Conservation (phyloP, 2,113 vertebrate genomes). For the Saimiri boliviensis region DNA sequence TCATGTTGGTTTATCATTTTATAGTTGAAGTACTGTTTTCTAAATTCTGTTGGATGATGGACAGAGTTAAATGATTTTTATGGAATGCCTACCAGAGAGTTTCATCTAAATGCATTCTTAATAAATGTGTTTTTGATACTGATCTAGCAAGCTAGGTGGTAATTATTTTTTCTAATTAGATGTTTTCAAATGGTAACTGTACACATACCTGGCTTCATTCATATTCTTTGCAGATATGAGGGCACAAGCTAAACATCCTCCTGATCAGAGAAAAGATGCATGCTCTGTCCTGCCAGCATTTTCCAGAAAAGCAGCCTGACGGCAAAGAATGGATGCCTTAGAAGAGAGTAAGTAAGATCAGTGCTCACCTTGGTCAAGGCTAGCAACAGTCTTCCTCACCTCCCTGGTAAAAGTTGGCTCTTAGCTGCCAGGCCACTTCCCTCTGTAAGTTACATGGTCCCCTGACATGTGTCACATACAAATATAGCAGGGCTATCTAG, state of each 20-base stretch:
- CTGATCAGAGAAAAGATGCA: neutral
- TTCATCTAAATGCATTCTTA: neutral
- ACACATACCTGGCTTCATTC: neutral
- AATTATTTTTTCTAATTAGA: neutral
- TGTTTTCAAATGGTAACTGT: slow-evolving; percentile 15
- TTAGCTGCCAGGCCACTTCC: neutral
- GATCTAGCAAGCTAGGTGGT: neutral
- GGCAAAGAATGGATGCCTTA: neutral
- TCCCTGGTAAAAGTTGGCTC: too few species aligned
- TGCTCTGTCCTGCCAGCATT: neutral
- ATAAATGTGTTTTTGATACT: slow-evolving; percentile 10
- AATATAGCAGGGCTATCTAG: neutral
- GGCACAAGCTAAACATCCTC: neutral
- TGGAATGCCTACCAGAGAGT: neutral
- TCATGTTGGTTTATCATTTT: neutral
- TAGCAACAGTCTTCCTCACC: neutral
- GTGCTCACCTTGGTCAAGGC: neutral
- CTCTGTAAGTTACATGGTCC: neutral
- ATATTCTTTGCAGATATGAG: neutral
- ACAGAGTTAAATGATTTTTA: slow-evolving; percentile 15
- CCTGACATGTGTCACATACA: neutral
- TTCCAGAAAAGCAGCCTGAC: neutral
- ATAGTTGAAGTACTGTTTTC: slow-evolving; percentile 1
- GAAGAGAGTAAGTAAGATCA: neutral
- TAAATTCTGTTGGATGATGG: neutral